These are phyloP conservation scores for Neolamprologus kungweensis DNA, from an alignment of 2,113 vertebrate species.

Conservation along the genomic window DNA sequence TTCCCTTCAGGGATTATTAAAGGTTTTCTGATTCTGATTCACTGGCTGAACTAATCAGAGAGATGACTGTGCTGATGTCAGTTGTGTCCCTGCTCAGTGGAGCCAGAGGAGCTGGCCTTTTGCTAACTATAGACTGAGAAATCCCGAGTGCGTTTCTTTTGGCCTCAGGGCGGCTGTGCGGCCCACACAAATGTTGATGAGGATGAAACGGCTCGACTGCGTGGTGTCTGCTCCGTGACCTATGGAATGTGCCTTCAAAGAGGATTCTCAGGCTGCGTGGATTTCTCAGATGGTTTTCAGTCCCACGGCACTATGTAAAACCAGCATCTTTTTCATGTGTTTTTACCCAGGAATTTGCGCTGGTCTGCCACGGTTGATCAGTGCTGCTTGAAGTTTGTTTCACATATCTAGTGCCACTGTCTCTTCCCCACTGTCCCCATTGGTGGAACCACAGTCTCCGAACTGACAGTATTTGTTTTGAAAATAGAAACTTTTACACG, in stretches of 20 bases:
- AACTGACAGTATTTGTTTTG: neutral
- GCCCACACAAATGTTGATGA: constrained; percentile 67
- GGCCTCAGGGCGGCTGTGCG: constrained; percentile 32
- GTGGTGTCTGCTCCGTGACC: constrained; percentile 56
- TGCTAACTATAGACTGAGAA: constrained; percentile 56
- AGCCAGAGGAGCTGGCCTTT: constrained; percentile 47
- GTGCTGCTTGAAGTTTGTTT: neutral
- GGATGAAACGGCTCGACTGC: constrained; percentile 49
- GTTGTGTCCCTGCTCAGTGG: neutral
- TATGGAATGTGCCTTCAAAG: constrained; percentile 58
- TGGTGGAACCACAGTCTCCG: neutral
- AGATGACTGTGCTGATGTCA: constrained; percentile 7
- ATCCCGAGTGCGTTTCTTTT: constrained; percentile 45
- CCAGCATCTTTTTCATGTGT: neutral
- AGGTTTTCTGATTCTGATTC: neutral
- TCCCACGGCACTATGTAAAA: constrained; percentile 1
- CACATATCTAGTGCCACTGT: neutral
- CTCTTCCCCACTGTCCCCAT: neutral
- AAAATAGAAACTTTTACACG: neutral
- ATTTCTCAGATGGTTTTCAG: constrained; percentile 29
- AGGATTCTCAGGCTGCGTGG: constrained; percentile 20
- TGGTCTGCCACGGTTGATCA: neutral
- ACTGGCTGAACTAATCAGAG: neutral
- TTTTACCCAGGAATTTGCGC: neutral
- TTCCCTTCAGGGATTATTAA: neutral